Base-by-base conservation (phyloP, 2,113 vertebrate species). In the Lampris megalopsis region DNA sequence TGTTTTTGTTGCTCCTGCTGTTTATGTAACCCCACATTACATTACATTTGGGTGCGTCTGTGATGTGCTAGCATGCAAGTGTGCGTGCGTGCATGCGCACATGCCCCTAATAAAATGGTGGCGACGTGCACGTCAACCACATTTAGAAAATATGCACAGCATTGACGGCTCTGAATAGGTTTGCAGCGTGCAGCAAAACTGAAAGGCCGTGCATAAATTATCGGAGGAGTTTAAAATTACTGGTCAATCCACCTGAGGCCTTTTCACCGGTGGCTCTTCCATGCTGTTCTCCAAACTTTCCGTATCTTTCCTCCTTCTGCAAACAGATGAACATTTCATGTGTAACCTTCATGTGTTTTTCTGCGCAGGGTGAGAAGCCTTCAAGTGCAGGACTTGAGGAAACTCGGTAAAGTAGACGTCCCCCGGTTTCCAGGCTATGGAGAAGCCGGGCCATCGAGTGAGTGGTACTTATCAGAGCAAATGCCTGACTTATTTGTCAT, bases 401-500 rank as follows among this genome's bases (percentile, higher is more conserved):
- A 69, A 47, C 63, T 36, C 13, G 77, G 43, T 48, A 52, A 79
- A 69, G 77, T 56, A 68, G 64, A 77, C 72, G 70, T 48, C 52
- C 38, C 24, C 42, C 36, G 53, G 10, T 54, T 82, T 75, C 73
- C 75, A 47, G 73, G 73, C 45, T 48, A 48, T 2, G 37, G 48
- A 61, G 35, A 45, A 63, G 64, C 59, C 5, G 6, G 60, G 37
- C 49, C 43, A 54, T 52, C 42, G 72, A 76, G 76, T 76, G 71
- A 88, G 78, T 69, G 71, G 61, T 82, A 77, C 77, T 90, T 76
- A 87, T 81, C 77, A 54, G 41, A 5, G 73, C 67, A 80, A 66
- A 89, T 67, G 88, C 79, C 67, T 72, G 76, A 85, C 75, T 83
- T 84, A 73, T 91, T 88, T 91, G 91, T 89, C 86, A 91, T 88